A percentile compares a stretch with the other conserved stretches of the same genome.
Conservation (phyloP, 2,797 vertebrate genomes). For the Melanotaenia pygmaea region DNA sequence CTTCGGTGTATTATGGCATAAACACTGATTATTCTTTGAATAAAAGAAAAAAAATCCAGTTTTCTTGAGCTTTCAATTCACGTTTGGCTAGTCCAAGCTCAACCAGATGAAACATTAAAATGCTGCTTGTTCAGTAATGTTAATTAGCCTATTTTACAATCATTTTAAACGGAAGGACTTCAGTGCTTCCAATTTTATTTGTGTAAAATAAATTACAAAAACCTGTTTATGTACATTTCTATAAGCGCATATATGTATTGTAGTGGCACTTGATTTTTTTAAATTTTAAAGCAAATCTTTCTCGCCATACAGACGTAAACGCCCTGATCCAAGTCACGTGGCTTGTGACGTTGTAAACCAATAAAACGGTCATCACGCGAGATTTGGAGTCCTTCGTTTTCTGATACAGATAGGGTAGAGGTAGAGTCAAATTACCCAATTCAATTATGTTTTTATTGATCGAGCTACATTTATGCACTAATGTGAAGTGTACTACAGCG, state of each 20-base stretch:
- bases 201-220: background rate
- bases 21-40: background rate
- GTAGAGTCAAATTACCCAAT: background rate
- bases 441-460: accelerated
- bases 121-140: background rate
- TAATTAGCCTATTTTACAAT: background rate
- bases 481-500: accelerated
- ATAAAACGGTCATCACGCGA: conserved; percentile 32
- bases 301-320: background rate
- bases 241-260: background rate
- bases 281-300: background rate
- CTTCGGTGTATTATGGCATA: background rate
- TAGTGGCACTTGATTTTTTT: background rate
- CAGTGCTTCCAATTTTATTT: background rate
- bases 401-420: accelerated
- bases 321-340: conserved; percentile 53
- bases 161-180: background rate
- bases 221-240: background rate
- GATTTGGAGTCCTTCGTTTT: conserved; percentile 6
- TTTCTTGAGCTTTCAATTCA: background rate
- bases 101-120: background rate
- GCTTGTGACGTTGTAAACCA: conserved; percentile 12
- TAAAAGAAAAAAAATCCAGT: background rate
- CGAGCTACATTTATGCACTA: accelerated
- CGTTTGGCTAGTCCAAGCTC: background rate